Evolutionary conservation across 2,113 vertebrate species (phyloP).

Genomic region (Mormyrus lacerda): DNA sequence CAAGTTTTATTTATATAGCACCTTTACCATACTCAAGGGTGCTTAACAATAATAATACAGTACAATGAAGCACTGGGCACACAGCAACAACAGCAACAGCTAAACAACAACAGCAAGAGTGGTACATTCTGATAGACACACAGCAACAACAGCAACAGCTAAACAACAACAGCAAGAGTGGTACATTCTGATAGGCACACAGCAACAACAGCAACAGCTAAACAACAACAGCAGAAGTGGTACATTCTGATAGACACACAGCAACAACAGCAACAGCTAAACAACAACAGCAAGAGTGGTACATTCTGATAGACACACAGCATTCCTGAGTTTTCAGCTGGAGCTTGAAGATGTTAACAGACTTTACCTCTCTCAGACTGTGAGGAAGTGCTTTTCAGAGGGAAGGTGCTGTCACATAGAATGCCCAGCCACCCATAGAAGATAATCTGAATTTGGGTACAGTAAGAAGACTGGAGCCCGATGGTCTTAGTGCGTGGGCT

Average conservation of each 20-base stretch:
- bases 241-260: not conserved
- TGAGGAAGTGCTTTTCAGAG: not conserved
- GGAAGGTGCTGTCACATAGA: not conserved
- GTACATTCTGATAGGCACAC: not conserved
- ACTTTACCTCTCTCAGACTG: not conserved
- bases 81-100: not conserved
- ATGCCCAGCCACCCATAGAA: not conserved
- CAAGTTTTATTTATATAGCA: not conserved
- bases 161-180: not conserved
- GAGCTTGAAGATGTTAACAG: not conserved
- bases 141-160: not conserved
- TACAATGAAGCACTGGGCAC: not conserved
- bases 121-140: not conserved
- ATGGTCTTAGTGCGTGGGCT: not conserved
- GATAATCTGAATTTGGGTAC: not conserved
- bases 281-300: not conserved
- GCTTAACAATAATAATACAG: not conserved
- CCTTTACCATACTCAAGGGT: not conserved
- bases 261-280: not conserved
- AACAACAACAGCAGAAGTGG: not conserved
- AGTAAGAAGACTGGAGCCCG: not conserved
- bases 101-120: not conserved
- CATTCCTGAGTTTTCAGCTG: not conserved
- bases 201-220: not conserved
- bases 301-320: not conserved